These are phyloP conservation scores for Eonycteris spelaea DNA, from an alignment of 2,113 vertebrate genomes.

Conservation along the genomic window DNA sequence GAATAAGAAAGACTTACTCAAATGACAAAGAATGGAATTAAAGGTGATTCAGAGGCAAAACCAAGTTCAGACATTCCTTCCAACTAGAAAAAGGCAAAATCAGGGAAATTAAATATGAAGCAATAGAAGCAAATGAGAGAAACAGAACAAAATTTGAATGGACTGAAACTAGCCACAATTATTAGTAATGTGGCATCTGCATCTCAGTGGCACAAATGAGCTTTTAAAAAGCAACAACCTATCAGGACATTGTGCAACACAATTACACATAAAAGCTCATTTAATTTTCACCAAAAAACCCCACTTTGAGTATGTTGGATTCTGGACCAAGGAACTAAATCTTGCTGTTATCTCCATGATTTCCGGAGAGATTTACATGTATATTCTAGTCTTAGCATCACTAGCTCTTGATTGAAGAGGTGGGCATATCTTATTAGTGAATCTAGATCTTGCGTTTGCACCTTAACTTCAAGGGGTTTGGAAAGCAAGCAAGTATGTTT, in stretches of 20 bases:
- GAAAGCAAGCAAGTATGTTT: not conserved
- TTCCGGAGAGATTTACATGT: not conserved
- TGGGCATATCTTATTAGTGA: not conserved
- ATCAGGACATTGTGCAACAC: not conserved
- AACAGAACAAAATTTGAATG: slow-evolving; percentile 15
- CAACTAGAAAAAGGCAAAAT: not conserved
- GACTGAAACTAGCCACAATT: not conserved
- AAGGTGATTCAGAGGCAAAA: slow-evolving; percentile 27
- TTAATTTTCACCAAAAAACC: not conserved
- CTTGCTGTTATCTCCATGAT: not conserved
- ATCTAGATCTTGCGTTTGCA: not conserved
- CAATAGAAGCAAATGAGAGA: not conserved
- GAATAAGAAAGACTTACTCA: slow-evolving; percentile 23
- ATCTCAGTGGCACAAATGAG: not conserved
- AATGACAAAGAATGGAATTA: slow-evolving; percentile 36
- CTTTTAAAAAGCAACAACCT: not conserved
- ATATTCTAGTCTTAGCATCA: not conserved
- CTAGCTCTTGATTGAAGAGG: not conserved
- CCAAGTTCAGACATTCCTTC: slow-evolving; percentile 51
- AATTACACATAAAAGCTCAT: not conserved
- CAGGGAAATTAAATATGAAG: not conserved
- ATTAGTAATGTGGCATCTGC: not conserved
- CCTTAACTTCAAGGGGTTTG: not conserved
- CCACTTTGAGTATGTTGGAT: not conserved
- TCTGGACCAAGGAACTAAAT: too few relatives aligned